Evolutionary conservation across 2,888 invertebrate species (phyloP), one percentile per base, ranked within the genome.

Genomic region (Herminia tarsipennalis): DNA sequence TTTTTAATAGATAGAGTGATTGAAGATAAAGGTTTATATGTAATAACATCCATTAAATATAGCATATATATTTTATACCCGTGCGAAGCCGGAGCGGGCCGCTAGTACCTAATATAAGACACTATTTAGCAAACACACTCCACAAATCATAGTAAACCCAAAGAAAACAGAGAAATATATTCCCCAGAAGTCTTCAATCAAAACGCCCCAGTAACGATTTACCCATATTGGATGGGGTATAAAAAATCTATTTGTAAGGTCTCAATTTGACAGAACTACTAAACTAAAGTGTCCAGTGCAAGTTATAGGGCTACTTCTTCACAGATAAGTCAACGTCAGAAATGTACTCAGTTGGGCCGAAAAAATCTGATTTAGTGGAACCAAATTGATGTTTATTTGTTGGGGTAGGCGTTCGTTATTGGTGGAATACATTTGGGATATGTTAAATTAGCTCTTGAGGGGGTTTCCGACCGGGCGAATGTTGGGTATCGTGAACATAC

Each of bases 231-330:
- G 50, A 55, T 57, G 55, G 58, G 52, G 60, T 56, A 43, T 62
- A 62, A 69, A 72, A 72, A 70, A 68, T 53, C 58, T 52, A 56
- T 57, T 61, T 47, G 57, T 56, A 56, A 66, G 61, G 52, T 45
- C 41, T 56, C 54, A 64, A 58, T 70, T 66, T 65, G 51, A 46
- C 27, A 47, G 40, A 55, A 28, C 47, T 51, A 62, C 58, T 54
- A 56, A 56, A 66, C 55, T 53, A 54, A 55, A 66, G 69, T 62
- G 69, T 66, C 70, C 72, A 66, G 64, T 71, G 75, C 66, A 69
- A 71, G 67, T 76, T 73, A 77, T 74, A 56, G 66, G 66, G 57
- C 63, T 65, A 57, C 75, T 80, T 77, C 69, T 49, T 40, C 51
- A 56, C 80, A 78, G 79, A 77, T 73, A 68, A 63, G 58, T 73